Percentiles rank a stretch among this genome's conserved stretches.
Conservation (phyloP, 53 echinoderm and acorn worm species). For the Paracentrotus lividus region DNA sequence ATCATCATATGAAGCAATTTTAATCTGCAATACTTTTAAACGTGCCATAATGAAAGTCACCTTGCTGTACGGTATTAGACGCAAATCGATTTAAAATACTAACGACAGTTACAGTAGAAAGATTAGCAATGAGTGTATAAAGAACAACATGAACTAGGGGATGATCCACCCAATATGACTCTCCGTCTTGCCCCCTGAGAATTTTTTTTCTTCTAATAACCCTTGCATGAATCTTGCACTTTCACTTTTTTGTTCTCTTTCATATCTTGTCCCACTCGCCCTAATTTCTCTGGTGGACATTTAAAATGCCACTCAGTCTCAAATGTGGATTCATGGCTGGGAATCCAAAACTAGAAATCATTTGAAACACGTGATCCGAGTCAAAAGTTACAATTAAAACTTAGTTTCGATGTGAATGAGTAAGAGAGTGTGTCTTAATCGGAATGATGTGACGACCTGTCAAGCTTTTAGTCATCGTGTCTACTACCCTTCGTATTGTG, state of each 20-base stretch:
- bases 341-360: conserved; percentile 53
- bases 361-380: conserved; percentile 34
- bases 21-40: too few species aligned
- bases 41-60: too few species aligned
- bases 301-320: conserved; percentile 11
- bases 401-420: conserved; percentile 49
- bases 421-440: conserved; percentile 56
- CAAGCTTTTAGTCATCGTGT: conserved; percentile 43
- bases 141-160: too few species aligned
- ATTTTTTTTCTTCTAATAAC: neutral
- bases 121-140: too few species aligned
- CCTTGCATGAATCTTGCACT: conserved; percentile 12
- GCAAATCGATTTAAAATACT: too few species aligned
- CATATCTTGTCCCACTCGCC: neutral
- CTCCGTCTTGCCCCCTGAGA: neutral
- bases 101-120: too few species aligned
- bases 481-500: neutral
- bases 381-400: conserved; percentile 9
- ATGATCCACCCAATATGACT: neutral
- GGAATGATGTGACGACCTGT: conserved; percentile 45
- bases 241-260: neutral
- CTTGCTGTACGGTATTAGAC: too few species aligned
- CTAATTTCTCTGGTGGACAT: conserved; percentile 1
- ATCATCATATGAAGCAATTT: too few species aligned
- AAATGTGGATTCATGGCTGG: neutral